Base-by-base conservation (phyloP, 2,113 vertebrate genomes). In the Fukomys damarensis region DNA sequence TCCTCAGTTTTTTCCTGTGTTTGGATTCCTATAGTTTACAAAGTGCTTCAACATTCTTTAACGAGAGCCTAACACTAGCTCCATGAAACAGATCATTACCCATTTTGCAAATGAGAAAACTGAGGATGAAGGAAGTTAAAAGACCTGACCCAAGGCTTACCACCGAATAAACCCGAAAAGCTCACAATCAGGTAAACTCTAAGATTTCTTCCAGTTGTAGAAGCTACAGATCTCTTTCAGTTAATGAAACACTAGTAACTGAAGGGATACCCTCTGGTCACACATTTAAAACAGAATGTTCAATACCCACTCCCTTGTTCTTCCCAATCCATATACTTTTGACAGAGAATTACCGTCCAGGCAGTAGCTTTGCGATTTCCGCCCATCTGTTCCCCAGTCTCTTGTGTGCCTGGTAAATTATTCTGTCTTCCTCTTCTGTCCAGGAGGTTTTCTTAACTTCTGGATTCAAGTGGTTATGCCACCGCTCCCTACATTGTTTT, bases 361-460 rank as follows among this genome's bases (percentile, higher is more conserved):
- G 99, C 91, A 99, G 99, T 97, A 99, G 99, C 98, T 99, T 99
- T 91, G 99, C 99, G 94, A 99, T 99, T 98, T 99, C 99, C 59
- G 99, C 99, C 99, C 99, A 99, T 98, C 99, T 99, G 99, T 99
- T 99, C 97, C 99, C 99, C 98, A 99, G 99, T 93, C 99, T 99
- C 98, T 99, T 99, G 96, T 99, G 99, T 74, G 99, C 99, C 98
- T 99, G 99, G 98, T 99, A 99, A 99, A 99, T 99, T 98, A 99
- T 99, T 96, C 99, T 99, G 98, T 99, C 99, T 98, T 99, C 99
- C 98, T 99, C 99, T 98, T 99, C 99, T 17, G 99, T 99, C 99
- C 99, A 99, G 89, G 99, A 99, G 82, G 99, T 99, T 99, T 99
- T 99, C 98, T 99, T 99, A 98, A 99, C 99, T 99, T 99, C 99